These are phyloP conservation scores for Rallus crepitans DNA, from an alignment of 2,797 vertebrate species.

Conservation along the genomic window DNA sequence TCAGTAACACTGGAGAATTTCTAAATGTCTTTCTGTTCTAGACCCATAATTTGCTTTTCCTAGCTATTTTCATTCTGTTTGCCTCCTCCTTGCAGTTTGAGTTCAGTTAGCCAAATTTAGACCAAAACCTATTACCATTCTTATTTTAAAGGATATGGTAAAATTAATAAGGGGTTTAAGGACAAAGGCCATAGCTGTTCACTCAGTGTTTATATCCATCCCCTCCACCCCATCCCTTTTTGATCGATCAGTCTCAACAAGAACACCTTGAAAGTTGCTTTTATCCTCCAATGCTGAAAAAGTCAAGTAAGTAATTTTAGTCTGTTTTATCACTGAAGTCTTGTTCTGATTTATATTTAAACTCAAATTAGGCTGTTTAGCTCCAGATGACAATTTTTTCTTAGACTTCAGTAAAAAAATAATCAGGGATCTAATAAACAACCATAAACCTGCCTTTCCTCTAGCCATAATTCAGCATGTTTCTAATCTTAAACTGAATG, in stretches of 20 bases:
- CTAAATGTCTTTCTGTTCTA: background rate
- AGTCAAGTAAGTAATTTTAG: background rate
- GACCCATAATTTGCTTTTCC: background rate
- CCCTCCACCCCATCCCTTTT: background rate
- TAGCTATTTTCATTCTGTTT: background rate
- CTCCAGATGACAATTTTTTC: background rate
- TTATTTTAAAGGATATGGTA: background rate
- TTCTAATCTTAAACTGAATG: slow-evolving; percentile 31
- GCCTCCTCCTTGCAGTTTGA: background rate
- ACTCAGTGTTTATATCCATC: background rate
- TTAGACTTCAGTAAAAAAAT: background rate
- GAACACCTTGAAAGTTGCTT: background rate
- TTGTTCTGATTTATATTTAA: background rate
- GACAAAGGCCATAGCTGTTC: background rate
- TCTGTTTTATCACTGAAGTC: background rate
- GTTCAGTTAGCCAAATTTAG: background rate
- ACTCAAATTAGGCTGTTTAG: background rate
- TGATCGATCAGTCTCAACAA: background rate
- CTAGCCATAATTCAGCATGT: slow-evolving; percentile 28
- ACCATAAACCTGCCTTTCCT: slow-evolving; percentile 31
- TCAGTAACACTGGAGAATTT: background rate
- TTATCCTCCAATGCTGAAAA: background rate
- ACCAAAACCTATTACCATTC: background rate
- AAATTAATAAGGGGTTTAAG: background rate
- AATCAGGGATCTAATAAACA: background rate